Base-by-base conservation (phyloP, 2,797 vertebrate species). In the Lepus townsendii region DNA sequence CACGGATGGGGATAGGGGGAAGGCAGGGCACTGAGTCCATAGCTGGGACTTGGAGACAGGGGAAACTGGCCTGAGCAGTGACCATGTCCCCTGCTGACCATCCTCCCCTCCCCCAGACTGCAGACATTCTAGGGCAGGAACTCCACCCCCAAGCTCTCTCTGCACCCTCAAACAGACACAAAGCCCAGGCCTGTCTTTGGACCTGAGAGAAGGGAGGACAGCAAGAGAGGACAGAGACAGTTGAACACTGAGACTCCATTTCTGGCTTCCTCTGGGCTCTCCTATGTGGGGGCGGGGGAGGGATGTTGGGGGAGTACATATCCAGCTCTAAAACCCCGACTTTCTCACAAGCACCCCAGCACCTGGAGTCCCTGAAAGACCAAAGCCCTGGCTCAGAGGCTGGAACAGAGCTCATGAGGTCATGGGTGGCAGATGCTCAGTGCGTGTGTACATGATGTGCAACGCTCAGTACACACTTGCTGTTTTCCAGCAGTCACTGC, bases 1-100 rank as follows among this genome's bases (percentile, higher is more conserved):
- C 27, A 3, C 10, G 42, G 3, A 24, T 26, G 52, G 3, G 19
- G 26, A 0, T 3, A 3, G 17, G 50, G 12, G 0, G 5, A 32
- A 22, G 71, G 26, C 76, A 87, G 72, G 57, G 19, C 3, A 35
- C 35, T 35, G 35, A 20, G 54, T 16, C 54, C 54, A 57, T 57
- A 16, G 19, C 54, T 16, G 54, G 54, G 19, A 30, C 54, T 54
- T 78, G 52, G 35, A 42, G 35, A 52, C n/a, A 65, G n/a, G 30
- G 57, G 63, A 84, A 90, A 76, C 60, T 30, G 57, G 71, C 27
- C 50, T 60, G 26, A 75, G n/a, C 14, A 60, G 62, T 50, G 35
- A 50, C 76, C 19, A 14, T 16, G 20, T 35, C 62, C 77, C 66
- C 60, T 47, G 10, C 22, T 5, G 27, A 52, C 12, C 5, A 2